Evolutionary conservation across 2,113 vertebrate genomes (phyloP), one percentile per base, ranked within the genome.

Genomic region (Oncorhynchus masou): DNA sequence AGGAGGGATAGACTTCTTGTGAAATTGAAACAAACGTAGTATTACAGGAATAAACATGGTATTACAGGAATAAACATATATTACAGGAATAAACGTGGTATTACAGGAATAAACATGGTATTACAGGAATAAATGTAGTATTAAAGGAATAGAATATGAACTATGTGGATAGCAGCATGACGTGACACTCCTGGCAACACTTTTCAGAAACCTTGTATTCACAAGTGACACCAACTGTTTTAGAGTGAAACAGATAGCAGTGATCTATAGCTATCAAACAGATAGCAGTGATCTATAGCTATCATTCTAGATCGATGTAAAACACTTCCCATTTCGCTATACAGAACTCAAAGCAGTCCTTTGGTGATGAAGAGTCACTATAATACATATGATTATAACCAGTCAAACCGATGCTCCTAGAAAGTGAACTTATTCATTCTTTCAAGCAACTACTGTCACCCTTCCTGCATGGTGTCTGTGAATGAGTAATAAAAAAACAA

Each of bases 11-110:
- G 70, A 22, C 25, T 25, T 70, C 54, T 70, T 70, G 65, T 48
- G 64, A 25, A 57, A 45, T 11, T 45, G 19, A 72, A 78, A 81
- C 49, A n/a, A 74, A 81, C 70, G 22, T 7, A 68, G n/a, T 3
- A 20, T 71, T 12, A 25, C 22, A 75, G 60, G 70, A 83, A 74
- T 45, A 27, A 2, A 34, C 5, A 1, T 34, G 4, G 31, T 34
- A 34, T 34, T 31, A 31, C 31, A 31, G 31, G 31, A 31, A 31
- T n/a, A n/a, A n/a, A n/a, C n/a, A n/a, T n/a, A n/a, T 31, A 31
- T 31, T 31, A 31, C 29, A 31, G 29, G 4, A 31, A 31, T 31
- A 31, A 31, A 31, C 1, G 2, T 27, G 1, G 29, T 31, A 31
- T 31, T 31, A 31, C 31, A 31, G 31, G 31, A 31, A 31, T 31